A percentile compares a stretch with the other conserved stretches of the same genome.
Conservation (phyloP, 53 echinoderm and acorn worm genomes). For the Echinarachnius parma region DNA sequence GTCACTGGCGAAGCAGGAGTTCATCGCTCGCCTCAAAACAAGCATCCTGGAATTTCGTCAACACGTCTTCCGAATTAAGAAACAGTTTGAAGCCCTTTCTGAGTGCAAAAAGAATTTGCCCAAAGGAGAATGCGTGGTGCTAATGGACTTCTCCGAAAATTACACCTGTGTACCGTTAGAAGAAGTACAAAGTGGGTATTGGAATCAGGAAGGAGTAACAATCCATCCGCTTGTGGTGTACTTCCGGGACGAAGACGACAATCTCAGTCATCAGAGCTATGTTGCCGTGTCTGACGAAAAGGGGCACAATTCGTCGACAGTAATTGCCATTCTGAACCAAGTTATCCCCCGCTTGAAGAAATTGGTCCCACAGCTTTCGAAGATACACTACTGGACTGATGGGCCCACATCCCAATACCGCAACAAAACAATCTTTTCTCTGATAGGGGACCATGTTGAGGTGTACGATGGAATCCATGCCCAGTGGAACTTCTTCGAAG, state of each 20-base stretch:
- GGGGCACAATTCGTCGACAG: slow-evolving; percentile 17
- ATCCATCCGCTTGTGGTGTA: slow-evolving; percentile 30
- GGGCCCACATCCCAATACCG: slow-evolving; percentile 56
- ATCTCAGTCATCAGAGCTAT: slow-evolving; percentile 16
- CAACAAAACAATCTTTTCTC: slow-evolving; percentile 50
- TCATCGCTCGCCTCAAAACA: slow-evolving; percentile 13
- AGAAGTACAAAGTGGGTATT: slow-evolving; percentile 58
- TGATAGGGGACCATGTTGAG: slow-evolving; percentile 33
- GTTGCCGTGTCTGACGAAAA: slow-evolving; percentile 34
- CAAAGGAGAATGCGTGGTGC: slow-evolving; percentile 36
- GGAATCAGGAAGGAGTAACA: slow-evolving; percentile 12
- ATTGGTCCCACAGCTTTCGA: slow-evolving; percentile 24
- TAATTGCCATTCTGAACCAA: slow-evolving; percentile 27
- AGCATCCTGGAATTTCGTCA: slow-evolving; percentile 27
- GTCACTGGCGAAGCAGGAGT: slow-evolving; percentile 34
- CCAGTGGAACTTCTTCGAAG: slow-evolving; percentile 57
- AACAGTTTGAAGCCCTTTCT: slow-evolving; percentile 25
- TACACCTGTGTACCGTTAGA: slow-evolving; percentile 56
- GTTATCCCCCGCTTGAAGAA: slow-evolving; percentile 15
- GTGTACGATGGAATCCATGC: slow-evolving; percentile 34
- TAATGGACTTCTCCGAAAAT: slow-evolving; percentile 63
- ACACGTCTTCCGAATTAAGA: slow-evolving; percentile 1
- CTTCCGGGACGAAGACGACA: neutral
- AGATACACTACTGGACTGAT: slow-evolving; percentile 60
- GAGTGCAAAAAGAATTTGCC: slow-evolving; percentile 46